phyloP scores from a whole-genome alignment of 2,113 vertebrate genomes.

The Tachysurus vachellii region DNA sequence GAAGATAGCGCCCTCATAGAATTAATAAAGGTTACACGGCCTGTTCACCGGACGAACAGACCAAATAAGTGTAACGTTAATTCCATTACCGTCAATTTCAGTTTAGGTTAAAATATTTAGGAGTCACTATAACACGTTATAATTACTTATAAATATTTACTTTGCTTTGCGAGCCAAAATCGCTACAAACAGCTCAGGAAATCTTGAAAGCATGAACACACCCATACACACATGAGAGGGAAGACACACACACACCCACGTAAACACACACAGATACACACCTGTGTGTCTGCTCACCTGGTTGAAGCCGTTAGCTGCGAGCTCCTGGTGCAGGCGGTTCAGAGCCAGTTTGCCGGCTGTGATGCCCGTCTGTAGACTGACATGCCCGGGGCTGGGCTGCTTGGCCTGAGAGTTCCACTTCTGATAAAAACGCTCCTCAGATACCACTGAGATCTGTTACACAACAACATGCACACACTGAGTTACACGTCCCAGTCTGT shows the following conservation, averaged over 20 bases:
- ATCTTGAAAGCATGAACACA: neutral
- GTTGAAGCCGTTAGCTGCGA: slow-evolving; percentile 85
- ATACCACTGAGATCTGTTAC: slow-evolving; percentile 90
- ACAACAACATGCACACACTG: neutral
- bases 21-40: too few species aligned
- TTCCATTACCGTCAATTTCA: too few species aligned
- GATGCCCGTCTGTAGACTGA: slow-evolving; percentile 84
- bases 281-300: slow-evolving; percentile 74
- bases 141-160: too few species aligned
- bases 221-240: slow-evolving; percentile 56
- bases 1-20: too few species aligned
- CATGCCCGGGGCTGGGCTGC: slow-evolving; percentile 68
- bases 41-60: too few species aligned
- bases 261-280: too few species aligned
- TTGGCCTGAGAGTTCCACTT: slow-evolving; percentile 82
- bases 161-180: too few species aligned
- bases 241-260: neutral
- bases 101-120: too few species aligned
- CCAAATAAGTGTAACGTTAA: too few species aligned
- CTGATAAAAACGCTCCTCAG: slow-evolving; percentile 90
- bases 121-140: too few species aligned
- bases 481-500: neutral
- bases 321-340: slow-evolving; percentile 89
- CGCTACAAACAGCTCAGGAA: neutral
- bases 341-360: slow-evolving; percentile 87